phyloP scores from a whole-genome alignment of 2,888 invertebrate genomes.

The Lithophane ornitopus region DNA sequence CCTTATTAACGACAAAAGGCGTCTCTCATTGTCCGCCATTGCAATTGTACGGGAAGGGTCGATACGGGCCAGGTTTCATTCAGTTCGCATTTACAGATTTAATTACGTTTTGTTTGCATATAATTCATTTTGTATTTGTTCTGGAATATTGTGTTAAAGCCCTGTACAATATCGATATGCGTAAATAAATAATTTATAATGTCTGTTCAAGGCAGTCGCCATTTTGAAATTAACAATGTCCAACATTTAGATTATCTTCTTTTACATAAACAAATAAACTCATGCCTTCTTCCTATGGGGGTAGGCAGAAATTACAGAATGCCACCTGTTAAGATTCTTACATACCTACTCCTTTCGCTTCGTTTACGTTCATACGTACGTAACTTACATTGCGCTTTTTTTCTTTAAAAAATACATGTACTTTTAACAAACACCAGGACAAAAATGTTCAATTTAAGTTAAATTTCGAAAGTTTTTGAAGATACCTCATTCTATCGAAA shows the following conservation, averaged over 20 bases:
- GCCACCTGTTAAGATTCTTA: too few relatives aligned
- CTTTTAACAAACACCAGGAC: not conserved
- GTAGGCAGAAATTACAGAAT: too few relatives aligned
- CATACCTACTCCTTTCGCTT: too few relatives aligned
- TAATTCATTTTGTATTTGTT: not conserved
- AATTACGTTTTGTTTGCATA: slow-evolving; percentile 16
- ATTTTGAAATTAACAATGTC: not conserved
- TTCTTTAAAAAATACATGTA: not conserved
- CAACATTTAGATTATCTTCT: not conserved
- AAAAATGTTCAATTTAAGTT: not conserved
- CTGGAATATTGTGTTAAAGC: not conserved
- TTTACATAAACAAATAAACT: too few relatives aligned
- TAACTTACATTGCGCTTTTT: too few relatives aligned
- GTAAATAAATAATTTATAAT: not conserved
- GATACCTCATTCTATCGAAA: too few relatives aligned
- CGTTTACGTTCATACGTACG: too few relatives aligned
- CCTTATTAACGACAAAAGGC: slow-evolving; percentile 73
- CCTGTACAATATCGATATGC: not conserved
- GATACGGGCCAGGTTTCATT: slow-evolving; percentile 34
- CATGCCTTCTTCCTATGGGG: too few relatives aligned
- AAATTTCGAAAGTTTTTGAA: not conserved
- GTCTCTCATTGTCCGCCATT: slow-evolving; percentile 39
- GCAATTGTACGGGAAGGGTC: slow-evolving; percentile 23
- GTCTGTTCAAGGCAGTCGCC: not conserved
- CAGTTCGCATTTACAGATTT: slow-evolving; percentile 51